Percentiles rank a stretch among this genome's conserved stretches.
phyloP scores from a whole-genome alignment of 2,113 vertebrate species.

The Zosterops lateralis region DNA sequence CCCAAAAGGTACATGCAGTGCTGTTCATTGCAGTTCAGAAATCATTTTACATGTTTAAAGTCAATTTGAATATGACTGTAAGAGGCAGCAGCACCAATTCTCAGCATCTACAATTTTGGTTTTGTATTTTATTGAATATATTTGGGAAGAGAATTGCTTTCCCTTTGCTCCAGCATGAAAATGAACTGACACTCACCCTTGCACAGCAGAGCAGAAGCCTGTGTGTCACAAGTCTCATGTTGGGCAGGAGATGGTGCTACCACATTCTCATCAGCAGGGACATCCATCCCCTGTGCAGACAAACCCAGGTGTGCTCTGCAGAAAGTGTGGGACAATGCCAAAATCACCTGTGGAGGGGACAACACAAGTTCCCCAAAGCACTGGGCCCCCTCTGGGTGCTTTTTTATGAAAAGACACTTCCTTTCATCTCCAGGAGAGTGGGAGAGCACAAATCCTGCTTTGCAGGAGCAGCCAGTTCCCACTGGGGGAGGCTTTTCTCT shows the following conservation, averaged over 20 bases:
- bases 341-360: background rate
- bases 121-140: background rate
- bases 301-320: background rate
- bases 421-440: background rate
- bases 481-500: background rate
- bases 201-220: background rate
- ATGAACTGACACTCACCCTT: background rate
- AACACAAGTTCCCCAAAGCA: background rate
- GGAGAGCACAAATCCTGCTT: background rate
- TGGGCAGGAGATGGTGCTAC: rapidly evolving
- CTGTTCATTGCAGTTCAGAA: background rate
- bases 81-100: background rate
- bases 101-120: background rate
- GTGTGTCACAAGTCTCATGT: rapidly evolving
- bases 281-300: background rate
- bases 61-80: background rate
- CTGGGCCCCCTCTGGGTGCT: background rate
- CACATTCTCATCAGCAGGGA: background rate
- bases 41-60: background rate
- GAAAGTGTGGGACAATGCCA: rapidly evolving
- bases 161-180: background rate
- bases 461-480: background rate
- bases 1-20: background rate
- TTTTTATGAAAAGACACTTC: background rate
- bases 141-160: background rate